Base-by-base conservation (phyloP, 1,140 invertebrate species). In the Pollicipes pollicipes region DNA sequence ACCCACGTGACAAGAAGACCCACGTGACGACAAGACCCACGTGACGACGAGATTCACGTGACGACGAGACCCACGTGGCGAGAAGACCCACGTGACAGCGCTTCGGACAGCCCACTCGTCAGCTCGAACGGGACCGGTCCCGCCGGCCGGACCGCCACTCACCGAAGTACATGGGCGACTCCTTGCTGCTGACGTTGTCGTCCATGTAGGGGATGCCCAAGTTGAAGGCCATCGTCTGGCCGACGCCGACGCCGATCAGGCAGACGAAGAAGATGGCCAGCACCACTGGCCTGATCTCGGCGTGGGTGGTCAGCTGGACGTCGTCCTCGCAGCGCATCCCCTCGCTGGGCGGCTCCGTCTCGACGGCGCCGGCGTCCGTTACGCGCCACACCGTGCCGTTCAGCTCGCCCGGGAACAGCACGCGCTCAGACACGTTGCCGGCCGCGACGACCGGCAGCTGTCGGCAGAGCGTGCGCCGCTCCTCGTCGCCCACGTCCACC, bases 121-220 rank as follows among this genome's bases (percentile, higher is more conserved):
- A 35, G 35, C 35, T 17, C 35, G 6, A 17, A 35, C n/a, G 35
- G 6, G 35, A 35, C 35, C 35, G 6, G 35, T 8, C 35, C 6
- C 17, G 17, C 6, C 35, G 35, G 6, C 6, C 35, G 17, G 35
- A 8, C 35, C 6, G 17, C 6, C 2, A 83, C 83, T 87, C 80
- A 91, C 89, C 89, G 81, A 95, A 93, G 81, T 95, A 95, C 72
- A 95, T 84, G n/a, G 93, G 91, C 67, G 91, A 93, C 78, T 95
- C 91, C 77, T 89, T 85, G 79, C 88, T 91, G 73, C 90, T 89
- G 31, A 95, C 91, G 80, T 95, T 95, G 80, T 95, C 93, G 76
- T 95, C 93, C 68, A 95, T 92, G 77, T 93, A 95, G 0, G 93
- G 92, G 76, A 95, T 95, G 6, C 91, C 91, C 16, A 80, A 72